These are phyloP conservation scores for Lochmaea crataegi DNA, from an alignment of 2,888 invertebrate genomes.

Conservation along the genomic window DNA sequence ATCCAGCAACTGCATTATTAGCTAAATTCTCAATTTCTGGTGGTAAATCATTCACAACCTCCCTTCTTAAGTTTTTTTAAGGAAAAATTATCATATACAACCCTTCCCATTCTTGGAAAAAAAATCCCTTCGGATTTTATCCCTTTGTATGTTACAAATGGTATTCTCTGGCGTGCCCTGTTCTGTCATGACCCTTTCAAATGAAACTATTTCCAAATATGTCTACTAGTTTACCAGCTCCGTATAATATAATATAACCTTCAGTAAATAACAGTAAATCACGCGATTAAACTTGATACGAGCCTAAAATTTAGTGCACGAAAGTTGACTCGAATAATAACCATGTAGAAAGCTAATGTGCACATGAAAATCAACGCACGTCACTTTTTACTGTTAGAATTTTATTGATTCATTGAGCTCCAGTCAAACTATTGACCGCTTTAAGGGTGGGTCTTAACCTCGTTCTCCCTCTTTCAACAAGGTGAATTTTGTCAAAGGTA, in stretches of 20 bases:
- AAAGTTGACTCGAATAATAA: slow-evolving; percentile 27
- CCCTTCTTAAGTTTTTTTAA: no score
- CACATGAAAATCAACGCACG: slow-evolving; percentile 20
- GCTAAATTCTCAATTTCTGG: no score
- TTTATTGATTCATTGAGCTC: slow-evolving; percentile 33
- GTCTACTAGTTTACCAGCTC: not conserved
- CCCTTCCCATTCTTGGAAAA: no score
- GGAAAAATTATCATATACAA: no score
- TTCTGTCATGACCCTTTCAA: not conserved
- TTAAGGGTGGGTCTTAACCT: slow-evolving; percentile 43
- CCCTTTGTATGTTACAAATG: no score
- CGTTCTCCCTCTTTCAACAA: not conserved
- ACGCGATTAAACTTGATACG: not conserved
- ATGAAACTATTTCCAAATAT: not conserved
- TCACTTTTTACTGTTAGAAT: slow-evolving; percentile 17
- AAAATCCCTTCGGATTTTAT: no score
- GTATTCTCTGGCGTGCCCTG: not conserved
- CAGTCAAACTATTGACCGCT: slow-evolving; percentile 42
- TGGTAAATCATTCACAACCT: no score
- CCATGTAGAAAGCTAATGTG: slow-evolving; percentile 21
- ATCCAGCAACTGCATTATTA: no score
- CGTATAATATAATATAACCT: not conserved
- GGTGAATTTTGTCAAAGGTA: not conserved
- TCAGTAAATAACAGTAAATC: not conserved
- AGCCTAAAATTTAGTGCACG: slow-evolving; percentile 12